Evolutionary conservation across 2,113 vertebrate genomes (phyloP).

Genomic region (Myrmecobius fasciatus): DNA sequence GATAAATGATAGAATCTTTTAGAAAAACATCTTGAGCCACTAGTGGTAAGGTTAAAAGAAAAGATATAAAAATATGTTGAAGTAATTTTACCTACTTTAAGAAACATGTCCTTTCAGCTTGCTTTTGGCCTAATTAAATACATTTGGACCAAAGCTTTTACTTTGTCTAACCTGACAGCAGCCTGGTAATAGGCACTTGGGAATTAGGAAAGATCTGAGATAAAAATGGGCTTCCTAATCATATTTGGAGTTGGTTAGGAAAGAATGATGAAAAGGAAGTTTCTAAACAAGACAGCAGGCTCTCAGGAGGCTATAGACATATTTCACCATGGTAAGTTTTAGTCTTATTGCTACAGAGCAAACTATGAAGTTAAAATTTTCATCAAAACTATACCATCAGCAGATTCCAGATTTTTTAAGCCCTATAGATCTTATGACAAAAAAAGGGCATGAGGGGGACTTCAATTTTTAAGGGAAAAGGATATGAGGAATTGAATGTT

Average conservation of each 20-base stretch:
- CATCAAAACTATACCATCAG: constrained; percentile 42
- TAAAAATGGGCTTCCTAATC: constrained; percentile 48
- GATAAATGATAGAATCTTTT: background rate
- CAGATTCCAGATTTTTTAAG: background rate
- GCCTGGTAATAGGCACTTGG: constrained; percentile 1
- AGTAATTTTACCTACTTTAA: background rate
- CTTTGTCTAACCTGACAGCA: background rate
- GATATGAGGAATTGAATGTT: background rate
- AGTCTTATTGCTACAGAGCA: background rate
- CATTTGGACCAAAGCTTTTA: background rate
- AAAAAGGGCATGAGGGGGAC: background rate
- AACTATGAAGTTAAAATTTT: background rate
- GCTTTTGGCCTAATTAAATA: constrained; percentile 13
- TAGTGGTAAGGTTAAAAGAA: background rate
- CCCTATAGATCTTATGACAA: background rate
- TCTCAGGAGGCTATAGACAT: constrained; percentile 7
- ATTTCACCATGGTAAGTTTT: constrained; percentile 7
- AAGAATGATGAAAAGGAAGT: background rate
- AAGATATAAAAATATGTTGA: background rate
- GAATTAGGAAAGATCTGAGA: constrained; percentile 5
- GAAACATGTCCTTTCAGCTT: background rate
- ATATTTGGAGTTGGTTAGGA: constrained; percentile 40
- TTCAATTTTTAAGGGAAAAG: background rate
- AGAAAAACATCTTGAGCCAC: background rate
- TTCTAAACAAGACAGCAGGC: background rate